These are phyloP conservation scores for Hirtodrosophila alboralis DNA, from an alignment of 2,888 invertebrate genomes.

Conservation along the genomic window DNA sequence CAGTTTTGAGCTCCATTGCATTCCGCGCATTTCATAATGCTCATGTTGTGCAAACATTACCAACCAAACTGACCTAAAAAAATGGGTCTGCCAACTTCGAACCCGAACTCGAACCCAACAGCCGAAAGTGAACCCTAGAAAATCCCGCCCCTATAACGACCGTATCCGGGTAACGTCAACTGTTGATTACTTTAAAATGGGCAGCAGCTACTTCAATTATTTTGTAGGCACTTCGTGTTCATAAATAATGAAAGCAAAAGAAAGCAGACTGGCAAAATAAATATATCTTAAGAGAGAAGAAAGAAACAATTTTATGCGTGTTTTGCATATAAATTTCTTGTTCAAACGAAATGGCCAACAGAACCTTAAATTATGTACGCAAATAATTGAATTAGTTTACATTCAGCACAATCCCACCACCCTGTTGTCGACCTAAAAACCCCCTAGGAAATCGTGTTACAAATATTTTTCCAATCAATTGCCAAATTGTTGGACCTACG, in stretches of 20 bases:
- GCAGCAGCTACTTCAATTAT: slow-evolving; percentile 64
- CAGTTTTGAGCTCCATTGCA: slow-evolving; percentile 27
- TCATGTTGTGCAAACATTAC: slow-evolving; percentile 59
- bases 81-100: not conserved
- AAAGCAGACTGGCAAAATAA: slow-evolving; percentile 14
- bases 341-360: slow-evolving; percentile 44
- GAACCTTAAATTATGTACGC: slow-evolving; percentile 66
- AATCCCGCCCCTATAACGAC: too few species aligned
- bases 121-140: too few species aligned
- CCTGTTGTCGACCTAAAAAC: not conserved
- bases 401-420: slow-evolving; percentile 20
- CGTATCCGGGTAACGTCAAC: slow-evolving; percentile 13
- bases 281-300: not conserved
- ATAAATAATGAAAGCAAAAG: slow-evolving; percentile 63
- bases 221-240: slow-evolving; percentile 65
- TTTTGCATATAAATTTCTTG: slow-evolving; percentile 77
- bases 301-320: slow-evolving; percentile 70
- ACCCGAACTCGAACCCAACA: not conserved
- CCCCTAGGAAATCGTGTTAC: slow-evolving; percentile 54
- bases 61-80: slow-evolving; percentile 45
- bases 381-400: slow-evolving; percentile 77
- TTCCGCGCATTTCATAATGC: slow-evolving; percentile 48
- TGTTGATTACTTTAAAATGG: slow-evolving; percentile 72
- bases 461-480: slow-evolving; percentile 77
- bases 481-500: slow-evolving; percentile 44